Evolutionary conservation across 2,888 invertebrate genomes (phyloP).

Genomic region (Epinotia bilunana): DNA sequence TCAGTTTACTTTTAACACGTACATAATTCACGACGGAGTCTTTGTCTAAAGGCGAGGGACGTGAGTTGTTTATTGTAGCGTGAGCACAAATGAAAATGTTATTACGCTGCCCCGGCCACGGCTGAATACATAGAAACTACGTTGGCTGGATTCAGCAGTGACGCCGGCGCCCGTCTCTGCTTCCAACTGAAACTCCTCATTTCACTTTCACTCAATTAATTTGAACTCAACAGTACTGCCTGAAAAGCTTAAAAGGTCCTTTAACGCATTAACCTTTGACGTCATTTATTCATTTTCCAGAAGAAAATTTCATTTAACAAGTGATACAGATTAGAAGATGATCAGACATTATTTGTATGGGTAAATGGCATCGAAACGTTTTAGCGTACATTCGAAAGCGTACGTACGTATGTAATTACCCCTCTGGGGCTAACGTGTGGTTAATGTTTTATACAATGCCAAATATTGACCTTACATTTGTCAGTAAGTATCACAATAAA

Average conservation of each 20-base stretch:
- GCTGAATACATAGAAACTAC: constrained; percentile 58
- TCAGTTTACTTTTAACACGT: constrained; percentile 85
- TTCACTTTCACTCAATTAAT: constrained; percentile 8
- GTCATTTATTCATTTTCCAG: no score
- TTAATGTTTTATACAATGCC: no score
- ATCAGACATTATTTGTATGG: no score
- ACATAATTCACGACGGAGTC: constrained; percentile 83
- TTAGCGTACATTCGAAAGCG: no score
- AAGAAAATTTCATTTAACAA: no score
- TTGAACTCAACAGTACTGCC: not conserved
- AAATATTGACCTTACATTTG: not conserved
- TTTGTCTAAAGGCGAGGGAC: constrained; percentile 83
- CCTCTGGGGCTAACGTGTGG: no score
- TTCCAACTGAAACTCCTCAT: constrained; percentile 28
- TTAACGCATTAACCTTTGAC: no score
- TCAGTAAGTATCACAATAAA: not conserved
- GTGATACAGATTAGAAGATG: no score
- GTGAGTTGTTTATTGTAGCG: constrained; percentile 84
- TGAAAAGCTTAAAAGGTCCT: no score
- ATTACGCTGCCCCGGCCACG: constrained; percentile 72
- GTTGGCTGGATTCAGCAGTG: constrained; percentile 56
- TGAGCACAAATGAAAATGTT: constrained; percentile 84
- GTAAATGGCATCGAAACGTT: no score
- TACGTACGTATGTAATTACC: no score
- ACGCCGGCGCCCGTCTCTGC: constrained; percentile 21